Conservation (phyloP, 2,113 vertebrate species). For the Delphinapterus leucas region DNA sequence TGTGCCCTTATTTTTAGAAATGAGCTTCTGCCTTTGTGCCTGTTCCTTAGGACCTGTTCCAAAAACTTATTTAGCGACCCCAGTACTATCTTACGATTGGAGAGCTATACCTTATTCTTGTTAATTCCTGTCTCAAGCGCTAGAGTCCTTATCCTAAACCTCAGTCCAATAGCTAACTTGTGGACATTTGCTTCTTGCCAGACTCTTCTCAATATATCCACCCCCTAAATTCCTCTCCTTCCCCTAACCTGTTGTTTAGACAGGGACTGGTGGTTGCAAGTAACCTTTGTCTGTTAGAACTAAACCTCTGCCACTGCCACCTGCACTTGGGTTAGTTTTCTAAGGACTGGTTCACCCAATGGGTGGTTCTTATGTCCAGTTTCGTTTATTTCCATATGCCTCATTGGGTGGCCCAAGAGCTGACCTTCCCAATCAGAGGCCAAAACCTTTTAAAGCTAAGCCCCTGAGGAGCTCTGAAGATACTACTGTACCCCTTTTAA, state of each 20-base stretch:
- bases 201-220: neutral
- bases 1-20: slow-evolving; percentile 65
- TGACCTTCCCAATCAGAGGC: neutral
- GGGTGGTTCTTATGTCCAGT: neutral
- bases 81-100: neutral
- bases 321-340: neutral
- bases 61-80: slow-evolving; percentile 35
- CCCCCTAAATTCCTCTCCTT: neutral
- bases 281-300: neutral
- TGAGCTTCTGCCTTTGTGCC: slow-evolving; percentile 43
- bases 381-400: neutral
- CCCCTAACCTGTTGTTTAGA: neutral
- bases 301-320: neutral
- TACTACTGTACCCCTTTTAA: neutral
- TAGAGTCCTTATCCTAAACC: neutral
- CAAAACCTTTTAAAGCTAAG: slow-evolving; percentile 2
- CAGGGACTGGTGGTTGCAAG: neutral
- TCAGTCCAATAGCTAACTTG: neutral
- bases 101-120: slow-evolving; percentile 13
- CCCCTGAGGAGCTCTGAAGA: neutral
- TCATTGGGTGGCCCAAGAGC: neutral
- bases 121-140: neutral
- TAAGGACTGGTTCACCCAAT: neutral
- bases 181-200: neutral
- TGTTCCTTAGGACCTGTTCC: slow-evolving; percentile 34